Conservation (phyloP, 2,797 vertebrate species). For the Fistularia commersonii region DNA sequence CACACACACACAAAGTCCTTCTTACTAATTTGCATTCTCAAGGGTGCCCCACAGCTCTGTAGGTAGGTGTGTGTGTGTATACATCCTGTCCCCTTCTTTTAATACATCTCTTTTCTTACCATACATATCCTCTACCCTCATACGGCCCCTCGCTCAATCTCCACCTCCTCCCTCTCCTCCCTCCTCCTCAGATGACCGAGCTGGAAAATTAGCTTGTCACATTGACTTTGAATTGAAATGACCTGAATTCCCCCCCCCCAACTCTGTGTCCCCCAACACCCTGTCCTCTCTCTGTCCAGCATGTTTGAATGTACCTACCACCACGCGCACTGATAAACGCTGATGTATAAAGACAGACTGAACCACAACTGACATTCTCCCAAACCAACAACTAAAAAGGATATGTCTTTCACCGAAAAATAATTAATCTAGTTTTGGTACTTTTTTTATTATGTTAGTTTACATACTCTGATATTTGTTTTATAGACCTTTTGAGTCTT, state of each 20-base stretch:
- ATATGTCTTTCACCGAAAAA: no score
- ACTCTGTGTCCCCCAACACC: neutral
- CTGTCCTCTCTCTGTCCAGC: slow-evolving; percentile 10
- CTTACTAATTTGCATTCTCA: no score
- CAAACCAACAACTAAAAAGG: neutral
- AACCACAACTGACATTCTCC: slow-evolving; percentile 12
- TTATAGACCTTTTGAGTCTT: no score
- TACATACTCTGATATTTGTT: no score
- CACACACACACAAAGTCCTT: no score
- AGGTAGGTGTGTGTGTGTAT: slow-evolving; percentile 15
- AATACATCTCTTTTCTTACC: slow-evolving; percentile 3
- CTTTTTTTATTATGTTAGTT: no score
- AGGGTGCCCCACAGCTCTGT: no score
- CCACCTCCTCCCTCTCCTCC: neutral
- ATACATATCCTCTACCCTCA: neutral
- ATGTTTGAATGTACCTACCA: neutral
- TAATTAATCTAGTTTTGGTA: no score
- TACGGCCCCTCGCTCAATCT: neutral
- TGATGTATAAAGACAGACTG: slow-evolving; percentile 26
- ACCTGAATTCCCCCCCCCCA: slow-evolving; percentile 63
- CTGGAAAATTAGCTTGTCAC: slow-evolving; percentile 81
- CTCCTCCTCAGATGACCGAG: slow-evolving; percentile 70
- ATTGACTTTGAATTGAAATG: slow-evolving; percentile 79
- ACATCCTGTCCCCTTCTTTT: slow-evolving; percentile 38
- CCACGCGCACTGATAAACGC: slow-evolving; percentile 4